phyloP scores from a whole-genome alignment of 2,797 vertebrate genomes.

The Smutsia temminckii region DNA sequence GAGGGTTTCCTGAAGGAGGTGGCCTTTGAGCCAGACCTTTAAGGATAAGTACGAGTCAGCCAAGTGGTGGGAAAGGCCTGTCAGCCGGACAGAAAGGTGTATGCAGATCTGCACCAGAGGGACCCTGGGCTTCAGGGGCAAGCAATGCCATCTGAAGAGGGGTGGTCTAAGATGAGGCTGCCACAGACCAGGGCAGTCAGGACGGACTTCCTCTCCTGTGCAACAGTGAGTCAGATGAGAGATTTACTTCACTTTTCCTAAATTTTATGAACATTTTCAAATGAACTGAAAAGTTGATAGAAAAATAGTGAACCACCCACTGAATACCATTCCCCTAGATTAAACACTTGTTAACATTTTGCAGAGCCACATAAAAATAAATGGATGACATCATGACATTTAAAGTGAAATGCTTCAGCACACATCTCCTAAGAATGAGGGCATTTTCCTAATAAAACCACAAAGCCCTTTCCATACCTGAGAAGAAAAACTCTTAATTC shows the following conservation, averaged over 20 bases:
- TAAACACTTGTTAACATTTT: neutral
- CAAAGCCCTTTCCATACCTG: neutral
- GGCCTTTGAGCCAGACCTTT: neutral
- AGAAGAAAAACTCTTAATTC: neutral
- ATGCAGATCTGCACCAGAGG: neutral
- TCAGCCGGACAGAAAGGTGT: neutral
- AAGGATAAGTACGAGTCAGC: neutral
- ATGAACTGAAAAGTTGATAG: neutral
- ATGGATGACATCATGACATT: neutral
- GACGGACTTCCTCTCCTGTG: neutral
- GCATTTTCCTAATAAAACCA: neutral
- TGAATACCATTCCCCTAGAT: neutral
- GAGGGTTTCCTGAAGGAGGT: neutral
- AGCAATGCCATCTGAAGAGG: neutral
- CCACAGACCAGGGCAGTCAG: neutral
- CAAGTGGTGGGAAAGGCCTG: neutral
- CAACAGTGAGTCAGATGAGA: accelerated
- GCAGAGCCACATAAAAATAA: neutral
- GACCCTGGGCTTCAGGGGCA: neutral
- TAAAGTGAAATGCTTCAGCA: neutral
- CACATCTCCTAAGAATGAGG: neutral
- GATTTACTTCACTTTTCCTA: neutral
- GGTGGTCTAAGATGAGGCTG: neutral
- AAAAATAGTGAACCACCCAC: neutral
- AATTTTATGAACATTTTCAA: neutral